These are phyloP conservation scores for Antrozous pallidus DNA, from an alignment of 2,797 vertebrate species.

Conservation along the genomic window DNA sequence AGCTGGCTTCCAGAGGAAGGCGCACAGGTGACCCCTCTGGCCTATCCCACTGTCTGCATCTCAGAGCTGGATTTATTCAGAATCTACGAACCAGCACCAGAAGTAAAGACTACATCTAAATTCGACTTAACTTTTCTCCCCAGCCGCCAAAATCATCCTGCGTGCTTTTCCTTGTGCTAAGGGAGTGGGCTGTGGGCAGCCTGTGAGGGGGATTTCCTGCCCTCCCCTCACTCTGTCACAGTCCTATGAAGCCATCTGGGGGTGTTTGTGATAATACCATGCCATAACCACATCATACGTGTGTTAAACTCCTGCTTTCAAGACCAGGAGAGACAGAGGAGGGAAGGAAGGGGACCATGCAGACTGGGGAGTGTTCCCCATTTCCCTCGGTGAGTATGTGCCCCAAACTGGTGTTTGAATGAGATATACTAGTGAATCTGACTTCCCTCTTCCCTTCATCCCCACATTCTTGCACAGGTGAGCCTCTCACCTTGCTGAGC, in stretches of 20 bases:
- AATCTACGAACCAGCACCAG: not conserved
- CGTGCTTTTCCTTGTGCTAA: fast-evolving
- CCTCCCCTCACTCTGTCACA: not conserved
- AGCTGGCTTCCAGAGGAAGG: not conserved
- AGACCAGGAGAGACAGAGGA: not conserved
- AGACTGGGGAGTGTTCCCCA: not conserved
- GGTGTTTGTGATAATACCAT: not conserved
- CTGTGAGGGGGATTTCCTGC: not conserved
- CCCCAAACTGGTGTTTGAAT: not conserved
- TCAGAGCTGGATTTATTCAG: not conserved
- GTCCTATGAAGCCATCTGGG: not conserved
- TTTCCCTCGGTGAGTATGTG: not conserved
- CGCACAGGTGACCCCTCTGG: not conserved
- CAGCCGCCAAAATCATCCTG: not conserved
- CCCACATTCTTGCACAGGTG: too few relatives aligned
- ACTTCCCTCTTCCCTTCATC: not conserved
- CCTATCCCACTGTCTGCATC: not conserved
- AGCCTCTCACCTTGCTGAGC: not conserved
- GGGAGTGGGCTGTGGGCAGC: not conserved
- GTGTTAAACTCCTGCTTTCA: not conserved
- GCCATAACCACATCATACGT: fast-evolving
- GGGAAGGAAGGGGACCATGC: not conserved
- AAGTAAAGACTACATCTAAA: not conserved
- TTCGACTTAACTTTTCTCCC: not conserved
- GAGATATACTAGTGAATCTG: not conserved